Evolutionary conservation across 2,888 invertebrate genomes (phyloP).

Genomic region (Plusia festucae): DNA sequence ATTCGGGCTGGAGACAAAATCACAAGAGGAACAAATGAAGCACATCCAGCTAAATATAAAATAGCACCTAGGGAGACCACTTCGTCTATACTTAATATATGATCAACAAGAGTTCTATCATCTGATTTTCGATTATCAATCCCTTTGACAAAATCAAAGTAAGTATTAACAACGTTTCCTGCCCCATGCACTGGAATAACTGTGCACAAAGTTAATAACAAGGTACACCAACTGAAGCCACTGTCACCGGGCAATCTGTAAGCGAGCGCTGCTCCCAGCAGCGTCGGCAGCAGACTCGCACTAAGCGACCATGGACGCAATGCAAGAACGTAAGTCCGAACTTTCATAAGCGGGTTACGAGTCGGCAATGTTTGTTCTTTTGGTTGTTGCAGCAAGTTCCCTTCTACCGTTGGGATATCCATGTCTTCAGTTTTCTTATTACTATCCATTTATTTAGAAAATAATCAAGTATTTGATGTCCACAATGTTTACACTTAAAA

Average conservation of each 20-base stretch:
- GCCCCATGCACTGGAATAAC: conserved; percentile 98
- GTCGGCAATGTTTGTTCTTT: conserved; percentile 74
- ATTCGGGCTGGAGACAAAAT: conserved; percentile 96
- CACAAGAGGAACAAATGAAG: conserved; percentile 93
- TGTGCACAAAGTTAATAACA: conserved; percentile 95
- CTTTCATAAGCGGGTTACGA: conserved; percentile 93
- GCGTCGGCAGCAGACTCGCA: conserved; percentile 96
- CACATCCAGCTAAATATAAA: conserved; percentile 95
- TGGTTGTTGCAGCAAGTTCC: conserved; percentile 84
- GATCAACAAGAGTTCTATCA: conserved; percentile 98
- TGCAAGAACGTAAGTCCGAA: conserved; percentile 96
- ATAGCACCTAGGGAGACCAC: conserved; percentile 97
- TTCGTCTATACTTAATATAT: conserved; percentile 92
- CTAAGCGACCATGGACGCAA: conserved; percentile 98
- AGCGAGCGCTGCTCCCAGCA: conserved; percentile 96
- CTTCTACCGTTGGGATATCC: conserved; percentile 78
- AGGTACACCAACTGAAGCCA: conserved; percentile 94
- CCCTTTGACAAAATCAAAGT: conserved; percentile 98
- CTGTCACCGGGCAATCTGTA: conserved; percentile 94
- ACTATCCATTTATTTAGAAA: conserved; percentile 59
- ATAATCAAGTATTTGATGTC: conserved; percentile 6
- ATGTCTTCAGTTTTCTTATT: conserved; percentile 73
- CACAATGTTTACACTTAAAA: conserved; percentile 23
- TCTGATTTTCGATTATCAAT: conserved; percentile 98
- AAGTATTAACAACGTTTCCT: conserved; percentile 98